Percentiles rank a stretch among this genome's conserved stretches.
Conservation (phyloP, 2,797 vertebrate genomes). For the Clarias platycephalus region DNA sequence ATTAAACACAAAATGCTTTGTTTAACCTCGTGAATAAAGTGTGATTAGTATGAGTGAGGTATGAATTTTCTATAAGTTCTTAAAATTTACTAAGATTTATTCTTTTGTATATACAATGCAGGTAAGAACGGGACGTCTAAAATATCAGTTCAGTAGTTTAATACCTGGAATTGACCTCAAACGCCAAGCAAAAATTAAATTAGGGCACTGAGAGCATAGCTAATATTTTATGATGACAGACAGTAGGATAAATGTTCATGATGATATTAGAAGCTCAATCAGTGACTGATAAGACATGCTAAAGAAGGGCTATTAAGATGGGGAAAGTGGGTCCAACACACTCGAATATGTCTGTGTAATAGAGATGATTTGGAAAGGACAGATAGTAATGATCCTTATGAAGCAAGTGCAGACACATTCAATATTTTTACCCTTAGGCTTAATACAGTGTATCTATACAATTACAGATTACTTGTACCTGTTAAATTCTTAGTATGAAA, state of each 20-base stretch:
- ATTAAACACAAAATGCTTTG: background rate
- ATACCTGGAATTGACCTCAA: constrained; percentile 68
- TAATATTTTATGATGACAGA: constrained; percentile 78
- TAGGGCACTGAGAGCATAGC: constrained; percentile 67
- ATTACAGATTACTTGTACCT: constrained; percentile 5
- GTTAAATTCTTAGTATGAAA: background rate
- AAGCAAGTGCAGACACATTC: constrained; percentile 22
- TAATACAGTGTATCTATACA: background rate
- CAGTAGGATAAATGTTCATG: constrained; percentile 67
- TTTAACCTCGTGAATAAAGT: background rate
- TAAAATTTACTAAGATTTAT: background rate
- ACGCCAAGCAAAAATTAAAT: constrained; percentile 67
- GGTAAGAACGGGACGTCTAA: background rate
- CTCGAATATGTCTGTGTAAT: constrained; percentile 67
- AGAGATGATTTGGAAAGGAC: constrained; percentile 70
- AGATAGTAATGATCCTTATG: constrained; percentile 67
- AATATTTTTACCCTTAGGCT: constrained; percentile 21
- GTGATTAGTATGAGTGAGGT: background rate
- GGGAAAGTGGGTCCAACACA: constrained; percentile 68
- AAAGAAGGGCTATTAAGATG: constrained; percentile 67
- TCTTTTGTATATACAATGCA: constrained; percentile 7
- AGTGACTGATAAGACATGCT: constrained; percentile 71
- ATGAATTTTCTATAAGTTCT: background rate
- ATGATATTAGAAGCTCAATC: constrained; percentile 73
- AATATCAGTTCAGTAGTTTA: constrained; percentile 46